Percentiles rank a stretch among this genome's conserved stretches.
Evolutionary conservation across 1,140 invertebrate species (phyloP).

Genomic region (Drosophila tropicalis): DNA sequence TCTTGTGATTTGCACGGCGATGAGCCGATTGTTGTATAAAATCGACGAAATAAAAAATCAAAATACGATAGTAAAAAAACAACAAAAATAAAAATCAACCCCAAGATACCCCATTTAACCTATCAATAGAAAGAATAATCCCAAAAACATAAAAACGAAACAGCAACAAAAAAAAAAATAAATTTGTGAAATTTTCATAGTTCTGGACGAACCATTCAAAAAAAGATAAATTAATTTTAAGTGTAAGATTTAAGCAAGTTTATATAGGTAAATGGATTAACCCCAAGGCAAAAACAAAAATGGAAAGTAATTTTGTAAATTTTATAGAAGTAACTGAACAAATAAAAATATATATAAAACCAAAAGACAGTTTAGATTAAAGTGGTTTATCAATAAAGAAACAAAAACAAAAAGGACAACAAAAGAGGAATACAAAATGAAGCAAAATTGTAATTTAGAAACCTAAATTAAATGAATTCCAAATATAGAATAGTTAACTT

Average conservation of each 20-base stretch:
- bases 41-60: constrained; percentile 36
- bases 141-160: constrained; percentile 37
- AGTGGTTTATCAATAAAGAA: constrained; percentile 55
- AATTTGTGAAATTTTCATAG: constrained; percentile 47
- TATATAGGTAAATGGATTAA: constrained; percentile 49
- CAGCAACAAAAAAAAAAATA: constrained; percentile 47
- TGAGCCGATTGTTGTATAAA: constrained; percentile 76
- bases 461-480: constrained; percentile 60
- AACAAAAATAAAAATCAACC: constrained; percentile 29
- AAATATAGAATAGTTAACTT: constrained; percentile 56
- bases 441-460: constrained; percentile 74
- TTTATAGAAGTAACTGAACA: constrained; percentile 79
- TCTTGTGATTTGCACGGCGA: constrained; percentile 84
- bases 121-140: constrained; percentile 1
- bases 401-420: constrained; percentile 5
- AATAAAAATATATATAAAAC: constrained; percentile 55
- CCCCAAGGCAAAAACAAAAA: constrained; percentile 42
- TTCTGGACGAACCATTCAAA: constrained; percentile 44
- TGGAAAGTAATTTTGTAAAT: constrained; percentile 81
- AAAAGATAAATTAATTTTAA: constrained; percentile 51
- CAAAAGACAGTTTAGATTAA: constrained; percentile 53
- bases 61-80: constrained; percentile 23
- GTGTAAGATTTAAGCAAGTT: constrained; percentile 66
- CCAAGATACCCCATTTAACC: neutral
- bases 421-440: constrained; percentile 32